Base-by-base conservation (phyloP, 2,888 invertebrate genomes). In the Stenotaenia linearis region DNA sequence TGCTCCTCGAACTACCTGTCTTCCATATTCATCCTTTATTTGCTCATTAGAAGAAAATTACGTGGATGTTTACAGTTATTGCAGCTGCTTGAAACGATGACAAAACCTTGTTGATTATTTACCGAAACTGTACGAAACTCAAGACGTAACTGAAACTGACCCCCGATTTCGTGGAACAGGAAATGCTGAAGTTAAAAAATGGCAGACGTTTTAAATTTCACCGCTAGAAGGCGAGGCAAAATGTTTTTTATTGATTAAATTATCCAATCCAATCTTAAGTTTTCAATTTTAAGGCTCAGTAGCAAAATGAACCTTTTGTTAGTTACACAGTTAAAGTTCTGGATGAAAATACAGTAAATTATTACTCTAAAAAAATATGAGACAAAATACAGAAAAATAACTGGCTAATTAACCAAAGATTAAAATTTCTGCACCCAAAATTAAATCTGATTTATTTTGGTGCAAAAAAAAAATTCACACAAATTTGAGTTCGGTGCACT, bases 11-110 rank as follows among this genome's bases (percentile, higher is more conserved):
- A 69, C 69, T 69, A 69, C 69, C 69, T 69, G 15, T 69, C 69
- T 12, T 69, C 69, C 69, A 69, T 69, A 69, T 28, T 69, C 69
- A 69, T 69, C 28, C 15, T 69, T 69, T 69, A 28, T 69, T 69
- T 28, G 28, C 69, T 50, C 50, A 18, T n/a, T 25, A 25, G 25
- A 12, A 4, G 25, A 28, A n/a, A 28, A 12, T 69, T 25, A n/a
- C 69, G 23, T 69, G 7, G 28, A 28, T 28, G 15, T n/a, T 50
- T 50, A 18, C 15, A 32, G n/a, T 1, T 15, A n/a, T 1, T 6
- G n/a, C 21, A 18, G 18, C 18, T 18, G 21, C n/a, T n/a, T 6
- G 18, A 50, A 18, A n/a, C 18, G 21, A 50, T 50, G 50, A 18
- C 50, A 50, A 1, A 1, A 0, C 32, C 9, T 32, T 32, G 5